A percentile compares a stretch with the other conserved stretches of the same genome.
Evolutionary conservation across 2,797 vertebrate species (phyloP).

Genomic region (Rhodeus uyekii): DNA sequence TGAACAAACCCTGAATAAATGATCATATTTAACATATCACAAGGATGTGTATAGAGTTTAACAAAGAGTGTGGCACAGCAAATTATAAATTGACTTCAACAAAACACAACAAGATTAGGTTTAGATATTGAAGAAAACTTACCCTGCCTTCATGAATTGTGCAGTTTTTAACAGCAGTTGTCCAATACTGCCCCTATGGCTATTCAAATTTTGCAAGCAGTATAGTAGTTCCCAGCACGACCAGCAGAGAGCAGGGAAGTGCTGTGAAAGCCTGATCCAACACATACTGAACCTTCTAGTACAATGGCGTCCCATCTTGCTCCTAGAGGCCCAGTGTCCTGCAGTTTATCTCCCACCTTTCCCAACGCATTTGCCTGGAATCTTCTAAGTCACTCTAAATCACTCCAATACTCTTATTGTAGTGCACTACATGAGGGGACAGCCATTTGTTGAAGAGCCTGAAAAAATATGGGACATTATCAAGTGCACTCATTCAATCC

Average conservation of each 20-base stretch:
- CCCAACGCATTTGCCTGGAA: not conserved
- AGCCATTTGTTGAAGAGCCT: not conserved
- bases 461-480: not conserved
- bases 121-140: not conserved
- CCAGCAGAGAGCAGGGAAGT: slow-evolving; percentile 36
- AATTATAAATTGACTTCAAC: not conserved
- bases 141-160: not conserved
- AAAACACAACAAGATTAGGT: not conserved
- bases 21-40: not conserved
- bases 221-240: not conserved
- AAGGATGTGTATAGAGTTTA: not conserved
- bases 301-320: not conserved
- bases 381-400: not conserved
- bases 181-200: not conserved
- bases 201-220: not conserved
- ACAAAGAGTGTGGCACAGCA: not conserved
- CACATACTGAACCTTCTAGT: not conserved
- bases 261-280: not conserved
- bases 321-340: not conserved
- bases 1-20: not conserved
- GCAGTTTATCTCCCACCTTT: not conserved
- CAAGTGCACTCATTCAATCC: not conserved
- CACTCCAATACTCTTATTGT: not conserved
- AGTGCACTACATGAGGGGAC: not conserved
- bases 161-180: not conserved